Evolutionary conservation across 2,797 vertebrate genomes (phyloP), one percentile per base, ranked within the genome.

Genomic region (Podargus strigoides): DNA sequence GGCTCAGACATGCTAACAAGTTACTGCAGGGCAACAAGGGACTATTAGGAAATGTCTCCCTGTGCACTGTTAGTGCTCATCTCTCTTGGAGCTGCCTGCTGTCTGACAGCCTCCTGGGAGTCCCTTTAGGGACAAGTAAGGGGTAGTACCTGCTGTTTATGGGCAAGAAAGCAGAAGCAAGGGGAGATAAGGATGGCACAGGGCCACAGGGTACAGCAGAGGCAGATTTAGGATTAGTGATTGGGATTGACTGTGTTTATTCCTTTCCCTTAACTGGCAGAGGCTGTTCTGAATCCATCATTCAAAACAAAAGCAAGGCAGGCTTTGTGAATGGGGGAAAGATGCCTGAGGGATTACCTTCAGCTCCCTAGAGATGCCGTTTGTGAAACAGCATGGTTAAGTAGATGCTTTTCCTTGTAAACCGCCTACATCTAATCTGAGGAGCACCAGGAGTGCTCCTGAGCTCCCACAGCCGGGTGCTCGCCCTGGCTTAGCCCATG

Each of bases 401-500:
- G 52, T 3, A 1, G 37, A 41, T 55, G 18, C 10, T 88, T 79
- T 49, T 66, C 34, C 34, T 64, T 81, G 26, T 32, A 37, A 81
- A 77, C 34, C 3, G 12, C 50, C 24, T 46, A 14, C 2, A 0
- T 53, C 30, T 84, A 50, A 50, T 15, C 16, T 72, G 83, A 72
- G 46, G 34, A 81, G 44, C 24, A 44, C 32, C 52, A 34, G 19
- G 39, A 63, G 55, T 20, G 15, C 16, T 42, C n/a, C 63, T 68
- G 44, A 63, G 23, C 68, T 87, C 21, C 47, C 14, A 7, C 1
- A 60, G 22, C 9, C 3, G 1, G 10, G 4, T 56, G 12, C 6
- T 55, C 1, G 0, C 5, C 26, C 34, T 0, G 0, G 10, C 21
- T 52, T 24, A 74, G 32, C 10, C 23, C 24, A 41, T 0, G 0